Conservation (phyloP, 2,797 vertebrate genomes). For the Sylvia borin region DNA sequence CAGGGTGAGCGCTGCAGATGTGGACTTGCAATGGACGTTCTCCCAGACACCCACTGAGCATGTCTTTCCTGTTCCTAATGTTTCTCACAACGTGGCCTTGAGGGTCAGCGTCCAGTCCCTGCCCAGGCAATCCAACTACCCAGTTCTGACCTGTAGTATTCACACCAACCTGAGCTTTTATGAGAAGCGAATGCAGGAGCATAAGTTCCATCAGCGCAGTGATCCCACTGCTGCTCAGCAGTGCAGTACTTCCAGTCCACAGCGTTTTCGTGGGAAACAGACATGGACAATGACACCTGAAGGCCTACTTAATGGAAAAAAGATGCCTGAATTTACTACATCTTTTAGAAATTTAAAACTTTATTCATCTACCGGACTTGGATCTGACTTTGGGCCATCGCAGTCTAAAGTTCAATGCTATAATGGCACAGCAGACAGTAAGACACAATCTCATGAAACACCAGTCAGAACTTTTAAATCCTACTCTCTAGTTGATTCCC, state of each 20-base stretch:
- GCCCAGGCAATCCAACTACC: constrained; percentile 95
- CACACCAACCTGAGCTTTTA: constrained; percentile 87
- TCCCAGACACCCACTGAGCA: constrained; percentile 94
- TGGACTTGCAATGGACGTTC: constrained; percentile 93
- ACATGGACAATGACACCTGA: constrained; percentile 77
- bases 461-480: constrained; percentile 87
- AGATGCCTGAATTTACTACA: constrained; percentile 72
- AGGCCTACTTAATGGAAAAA: constrained; percentile 67
- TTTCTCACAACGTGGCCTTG: constrained; percentile 95
- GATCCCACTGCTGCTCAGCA: constrained; percentile 74
- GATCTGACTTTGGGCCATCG: constrained; percentile 75
- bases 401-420: constrained; percentile 79
- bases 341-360: constrained; percentile 85
- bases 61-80: constrained; percentile 94
- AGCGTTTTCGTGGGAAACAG: constrained; percentile 80
- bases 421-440: constrained; percentile 74
- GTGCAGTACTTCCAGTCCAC: constrained; percentile 75
- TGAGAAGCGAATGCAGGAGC: constrained; percentile 81
- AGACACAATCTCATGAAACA: constrained; percentile 76
- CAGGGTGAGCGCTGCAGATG: constrained; percentile 96
- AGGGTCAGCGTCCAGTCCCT: constrained; percentile 96
- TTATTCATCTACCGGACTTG: constrained; percentile 78
- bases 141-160: constrained; percentile 93
- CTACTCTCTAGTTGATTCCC: constrained; percentile 82
- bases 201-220: constrained; percentile 73